Evolutionary conservation across 2,797 vertebrate species (phyloP), one percentile per base, ranked within the genome.

Genomic region (Sebastes vulpes): DNA sequence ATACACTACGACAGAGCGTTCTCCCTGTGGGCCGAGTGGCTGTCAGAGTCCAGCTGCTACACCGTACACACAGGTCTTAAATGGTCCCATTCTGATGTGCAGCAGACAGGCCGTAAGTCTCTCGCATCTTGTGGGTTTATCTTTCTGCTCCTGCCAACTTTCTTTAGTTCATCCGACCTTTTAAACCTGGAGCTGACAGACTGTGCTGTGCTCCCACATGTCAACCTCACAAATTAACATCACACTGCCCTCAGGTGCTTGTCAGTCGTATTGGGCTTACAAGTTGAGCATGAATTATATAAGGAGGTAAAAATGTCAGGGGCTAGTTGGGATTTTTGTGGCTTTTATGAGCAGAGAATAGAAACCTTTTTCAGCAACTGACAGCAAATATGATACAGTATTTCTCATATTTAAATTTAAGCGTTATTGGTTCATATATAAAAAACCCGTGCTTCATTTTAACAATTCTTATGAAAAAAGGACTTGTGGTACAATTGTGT

Each of bases 211-310:
- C 60, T 70, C 18, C 21, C 28, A 74, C 76, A 60, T 4, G 70
- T 60, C 66, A 26, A 2, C 25, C 26, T 54, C 21, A 42, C 26
- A 46, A 35, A 60, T 77, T 28, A 75, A 60, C 18, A 46, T 46
- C 1, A 23, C 4, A 3, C 50, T 61, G 72, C 78, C 78, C 68
- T 65, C 28, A 16, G 61, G 84, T 71, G 57, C 61, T 64, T 70
- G 74, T 81, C 81, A 81, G 48, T 59, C 38, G 28, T 8, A 38
- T 52, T 21, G 42, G 46, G 56, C 38, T 50, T 65, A 50, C 23
- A 78, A 42, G 71, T n/a, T 65, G 25, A 65, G 48, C 18, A n/a
- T 73, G 10, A 66, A 6, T 42, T 14, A 26, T 35, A 12, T 23
- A 38, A 50, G 26, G 26, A 32, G 25, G 16, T 65, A 6, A 46